Conservation (phyloP, 2,113 vertebrate species). For the Scomber colias region DNA sequence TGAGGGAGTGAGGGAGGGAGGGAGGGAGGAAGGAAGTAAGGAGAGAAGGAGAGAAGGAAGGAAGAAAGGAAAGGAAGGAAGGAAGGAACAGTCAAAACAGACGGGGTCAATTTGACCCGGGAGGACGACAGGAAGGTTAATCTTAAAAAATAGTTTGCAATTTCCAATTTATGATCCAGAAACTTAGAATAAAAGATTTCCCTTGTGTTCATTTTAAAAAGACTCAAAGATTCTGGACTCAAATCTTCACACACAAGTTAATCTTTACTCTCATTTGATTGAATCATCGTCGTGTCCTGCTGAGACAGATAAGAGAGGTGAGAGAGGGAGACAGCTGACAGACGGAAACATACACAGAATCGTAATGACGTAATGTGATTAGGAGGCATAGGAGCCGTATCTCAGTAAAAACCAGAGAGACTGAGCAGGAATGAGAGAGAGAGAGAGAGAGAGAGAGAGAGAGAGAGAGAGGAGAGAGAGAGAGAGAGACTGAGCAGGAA, state of each 20-base stretch:
- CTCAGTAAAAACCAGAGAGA: constrained; percentile 10
- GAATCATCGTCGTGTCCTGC: constrained; percentile 7
- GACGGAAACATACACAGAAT: neutral
- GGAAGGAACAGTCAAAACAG: too few species aligned
- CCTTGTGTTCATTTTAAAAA: neutral
- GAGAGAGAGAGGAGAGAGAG: too few species aligned
- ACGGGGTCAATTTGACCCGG: too few species aligned
- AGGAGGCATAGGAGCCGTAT: constrained; percentile 3
- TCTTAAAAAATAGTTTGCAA: neutral
- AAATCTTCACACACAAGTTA: neutral
- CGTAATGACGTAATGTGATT: constrained; percentile 14
- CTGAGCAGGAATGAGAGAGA: neutral
- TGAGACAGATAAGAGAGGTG: neutral
- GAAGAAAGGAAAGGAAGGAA: too few species aligned
- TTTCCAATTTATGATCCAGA: neutral
- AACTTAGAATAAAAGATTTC: too few species aligned
- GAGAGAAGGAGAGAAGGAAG: too few species aligned
- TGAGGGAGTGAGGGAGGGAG: too few species aligned
- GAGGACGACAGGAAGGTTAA: too few species aligned
- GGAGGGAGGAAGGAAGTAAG: too few species aligned
- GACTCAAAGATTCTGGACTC: neutral
- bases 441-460: too few species aligned
- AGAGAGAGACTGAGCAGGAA: too few species aligned
- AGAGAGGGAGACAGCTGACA: constrained; percentile 4
- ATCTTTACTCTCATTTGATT: constrained; percentile 28